Evolutionary conservation across 2,113 vertebrate genomes (phyloP), one percentile per base, ranked within the genome.

Genomic region (Ceyx margarethae): DNA sequence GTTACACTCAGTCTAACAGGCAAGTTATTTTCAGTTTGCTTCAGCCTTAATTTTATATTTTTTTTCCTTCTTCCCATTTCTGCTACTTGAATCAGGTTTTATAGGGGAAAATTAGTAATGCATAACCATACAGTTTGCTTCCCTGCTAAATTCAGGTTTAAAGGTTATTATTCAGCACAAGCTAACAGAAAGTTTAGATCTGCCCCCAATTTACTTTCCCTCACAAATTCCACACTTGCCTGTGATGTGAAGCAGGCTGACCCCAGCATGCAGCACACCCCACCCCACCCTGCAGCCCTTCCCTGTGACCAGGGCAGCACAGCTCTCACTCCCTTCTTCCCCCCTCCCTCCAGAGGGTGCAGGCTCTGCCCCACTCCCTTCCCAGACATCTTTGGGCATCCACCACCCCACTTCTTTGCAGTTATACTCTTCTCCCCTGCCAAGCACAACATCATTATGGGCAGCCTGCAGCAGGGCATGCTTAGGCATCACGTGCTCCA

Each of bases 401-500:
- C 68, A 22, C 28, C 22, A 23, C 17, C 20, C 33, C 33, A 20
- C 2, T 0, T 0, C 65, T 85, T 58, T 21, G 28, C 5, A 5
- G 13, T 64, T 31, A 15, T 1, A 3, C 46, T 50, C 6, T 48
- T 71, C 62, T n/a, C 56, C 16, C 50, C 37, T 53, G 17, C 56
- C 56, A 45, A 83, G 54, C 42, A 31, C 1, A 1, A 20, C 42
- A 62, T 53, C 1, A 1, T 8, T 21, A 33, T 10, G 26, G 56
- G 29, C 53, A 90, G 50, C 68, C 26, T 0, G 0, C 4, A 8
- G 29, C 31, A 65, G 42, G 19, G 10, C 9, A 12, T 2, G 3
- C 13, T 69, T 31, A 54, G 48, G 25, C 48, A 51, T 46, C n/a
- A 18, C 0, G 0, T 48, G 68, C 45, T 61, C 42, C 42, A 86